Evolutionary conservation across 2,888 invertebrate species (phyloP), one percentile per base, ranked within the genome.

Genomic region (Ophion slaviceki): DNA sequence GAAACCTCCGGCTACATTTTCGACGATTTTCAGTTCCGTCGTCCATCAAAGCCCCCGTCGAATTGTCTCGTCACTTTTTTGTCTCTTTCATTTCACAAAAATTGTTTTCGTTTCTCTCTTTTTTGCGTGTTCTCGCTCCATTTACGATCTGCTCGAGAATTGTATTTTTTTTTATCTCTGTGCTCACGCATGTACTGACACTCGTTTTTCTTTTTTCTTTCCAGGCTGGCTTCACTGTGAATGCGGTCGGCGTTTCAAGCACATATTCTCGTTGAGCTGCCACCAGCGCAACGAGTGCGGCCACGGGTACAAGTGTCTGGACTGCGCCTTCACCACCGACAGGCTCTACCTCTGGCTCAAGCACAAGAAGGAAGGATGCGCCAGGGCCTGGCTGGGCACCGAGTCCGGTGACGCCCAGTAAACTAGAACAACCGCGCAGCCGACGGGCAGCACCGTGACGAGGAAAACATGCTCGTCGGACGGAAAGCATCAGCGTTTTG

Each of bases 221-320:
- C 62, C 87, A 88, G 88, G 81, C 62, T 84, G 87, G 45, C 68
- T 89, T 79, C 62, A 71, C 17, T 87, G 89, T 62, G 67, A 75
- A 32, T 92, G 90, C 57, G 90, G 90, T 20, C 88, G 90, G 53
- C 88, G 88, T 10, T 91, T 88, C 88, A 90, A 90, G 70, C 89
- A 89, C 57, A 32, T 59, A 53, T 90, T 89, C 75, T 89, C 88
- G 8, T 62, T 90, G 79, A 66, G 79, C 75, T 90, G 90, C 32
- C 91, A 91, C 82, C 87, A 89, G n/a, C 87, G 78, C 20, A 88
- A 89, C 78, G 90, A 90, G 20, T 90, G 91, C 70, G 90, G 90
- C 1, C 78, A 83, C 40, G 81, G 59, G 5, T 90, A 87, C 66
- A 45, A 74, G 53, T 90, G 90, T 77, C 53, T 84, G 17, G 80